Evolutionary conservation across 1,140 invertebrate genomes (phyloP), one percentile per base, ranked within the genome.

Genomic region (Melitaea cinxia): DNA sequence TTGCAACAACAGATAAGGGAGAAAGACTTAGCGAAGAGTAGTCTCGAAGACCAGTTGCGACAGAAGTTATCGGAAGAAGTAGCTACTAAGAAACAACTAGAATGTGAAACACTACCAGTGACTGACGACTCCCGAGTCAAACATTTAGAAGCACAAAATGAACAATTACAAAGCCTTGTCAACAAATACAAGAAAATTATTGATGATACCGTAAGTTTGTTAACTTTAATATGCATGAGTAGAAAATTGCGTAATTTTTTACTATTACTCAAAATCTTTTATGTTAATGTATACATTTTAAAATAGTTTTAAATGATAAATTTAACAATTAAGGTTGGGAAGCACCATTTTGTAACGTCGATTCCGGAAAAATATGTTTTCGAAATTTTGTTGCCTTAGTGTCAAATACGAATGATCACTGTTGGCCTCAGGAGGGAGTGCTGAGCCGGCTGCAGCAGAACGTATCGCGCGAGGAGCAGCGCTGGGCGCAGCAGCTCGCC

Each of bases 111-210:
- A 30, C 10, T 24, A 45, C 24, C 19, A 23, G 12, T 28, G 15
- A 50, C 15, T 3, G 57, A 64, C 6, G 74, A 82, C 35, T 77
- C 71, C 14, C 66, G 79, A 12, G 50, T 85, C 4, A 68, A 69
- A n/a, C 88, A 92, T 14, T 68, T 92, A 39, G 45, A 72, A 54
- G 70, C 75, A 62, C 88, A 95, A 81, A 94, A 95, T 76, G 91
- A 91, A 76, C 92, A 93, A 67, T 83, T 96, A 62, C 93, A 95
- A 72, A 82, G 87, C 14, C 92, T 94, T 78, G 93, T 95, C 23
- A 92, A 93, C 33, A 93, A 96, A 83, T 96, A 96, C 74, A 94
- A 96, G 77, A 93, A 89, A 77, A 93, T 96, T 63, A 95, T 96
- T 66, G 93, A 94, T 47, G 94, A 96, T 74, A 96, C 95, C 70